Evolutionary conservation across 2,888 invertebrate genomes (phyloP), one percentile per base, ranked within the genome.

Genomic region (Acanthoscelides obtectus): DNA sequence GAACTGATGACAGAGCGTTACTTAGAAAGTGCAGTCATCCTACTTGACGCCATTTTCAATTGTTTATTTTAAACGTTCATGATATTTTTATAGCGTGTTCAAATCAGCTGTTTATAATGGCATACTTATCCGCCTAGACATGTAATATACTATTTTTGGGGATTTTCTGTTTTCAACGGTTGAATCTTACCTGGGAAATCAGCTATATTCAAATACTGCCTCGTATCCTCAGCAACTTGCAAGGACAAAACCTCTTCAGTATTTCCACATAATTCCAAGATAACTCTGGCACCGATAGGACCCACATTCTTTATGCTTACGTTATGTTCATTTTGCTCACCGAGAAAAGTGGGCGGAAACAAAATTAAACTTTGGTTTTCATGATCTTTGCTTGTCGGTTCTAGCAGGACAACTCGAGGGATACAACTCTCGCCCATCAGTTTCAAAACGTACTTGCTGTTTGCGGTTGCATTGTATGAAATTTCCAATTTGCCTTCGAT

Each of bases 371-470:
- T 6, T 21, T 6, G 20, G 17, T 76, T 77, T 64, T 72, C 73
- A 66, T 79, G 79, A 1, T 77, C 76, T 22, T 70, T 74, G 20
- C 75, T 69, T 21, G 69, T 64, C 0, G 87, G 86, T 22, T 86
- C 79, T 3, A 84, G 70, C 21, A 88, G 72, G 20, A 74, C 72
- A 64, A 87, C 80, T 80, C 85, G 83, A n/a, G 88, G 87, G 8
- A 87, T 80, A 70, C 83, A 84, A 63, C 86, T 84, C 75, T 86
- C 85, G 0, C 88, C 88, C 20, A 75, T 74, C 64, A 88, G 73
- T 68, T 81, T 79, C 20, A 87, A 74, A 2, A 71, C 69, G 68
- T 76, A 72, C 68, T 71, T 76, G 64, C 78, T 75, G 17, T 75
- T 65, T 8, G 68, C 67, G 12, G 69, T 68, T 6, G 76, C 72